phyloP scores from a whole-genome alignment of 1,140 invertebrate genomes.

The Penaeus chinensis region DNA sequence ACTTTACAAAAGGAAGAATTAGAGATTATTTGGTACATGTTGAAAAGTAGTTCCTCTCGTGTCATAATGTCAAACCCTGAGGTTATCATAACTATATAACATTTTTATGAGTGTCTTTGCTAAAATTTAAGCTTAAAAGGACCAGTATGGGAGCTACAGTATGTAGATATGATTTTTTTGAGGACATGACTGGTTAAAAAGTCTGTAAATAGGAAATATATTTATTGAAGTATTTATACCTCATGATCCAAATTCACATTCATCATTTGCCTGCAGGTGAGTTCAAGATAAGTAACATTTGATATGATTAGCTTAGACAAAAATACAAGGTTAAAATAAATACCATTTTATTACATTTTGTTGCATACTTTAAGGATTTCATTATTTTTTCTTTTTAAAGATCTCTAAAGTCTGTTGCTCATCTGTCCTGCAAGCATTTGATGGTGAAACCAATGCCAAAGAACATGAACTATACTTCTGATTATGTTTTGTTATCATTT shows the following conservation, averaged over 20 bases:
- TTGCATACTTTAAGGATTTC: neutral
- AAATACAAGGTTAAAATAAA: no score
- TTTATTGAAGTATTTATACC: conserved; percentile 38
- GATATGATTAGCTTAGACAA: no score
- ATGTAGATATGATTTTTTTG: conserved; percentile 33
- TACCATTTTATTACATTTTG: no score
- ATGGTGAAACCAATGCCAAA: conserved; percentile 36
- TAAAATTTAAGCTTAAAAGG: neutral
- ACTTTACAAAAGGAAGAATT: neutral
- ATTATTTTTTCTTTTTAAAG: neutral
- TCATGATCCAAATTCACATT: conserved; percentile 34
- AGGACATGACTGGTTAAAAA: conserved; percentile 25
- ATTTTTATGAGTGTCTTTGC: neutral
- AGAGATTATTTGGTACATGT: neutral
- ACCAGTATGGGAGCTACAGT: neutral
- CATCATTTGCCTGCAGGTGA: conserved; percentile 19
- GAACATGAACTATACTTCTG: conserved; percentile 18
- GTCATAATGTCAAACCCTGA: neutral
- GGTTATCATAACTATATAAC: conserved; percentile 8
- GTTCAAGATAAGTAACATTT: no score
- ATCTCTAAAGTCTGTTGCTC: neutral
- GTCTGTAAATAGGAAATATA: conserved; percentile 35
- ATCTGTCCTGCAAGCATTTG: conserved; percentile 28
- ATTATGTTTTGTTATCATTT: conserved; percentile 28
- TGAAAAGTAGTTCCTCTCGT: conserved; percentile 17